Base-by-base conservation (phyloP, 2,797 vertebrate species). In the Siniperca obscura region DNA sequence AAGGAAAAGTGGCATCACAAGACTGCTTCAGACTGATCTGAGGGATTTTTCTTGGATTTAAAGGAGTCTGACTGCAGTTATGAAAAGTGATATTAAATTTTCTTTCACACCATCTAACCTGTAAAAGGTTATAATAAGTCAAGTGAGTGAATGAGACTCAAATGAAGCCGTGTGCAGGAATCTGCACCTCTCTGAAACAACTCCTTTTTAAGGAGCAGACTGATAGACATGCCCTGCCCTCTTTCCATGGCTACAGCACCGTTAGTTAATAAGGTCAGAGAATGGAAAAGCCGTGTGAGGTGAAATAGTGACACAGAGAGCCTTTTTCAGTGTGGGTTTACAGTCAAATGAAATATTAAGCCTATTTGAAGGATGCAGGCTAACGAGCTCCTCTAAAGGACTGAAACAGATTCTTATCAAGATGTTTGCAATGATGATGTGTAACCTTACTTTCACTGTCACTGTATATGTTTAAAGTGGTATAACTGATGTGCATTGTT, bases 191-290 rank as follows among this genome's bases (percentile, higher is more conserved):
- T 87, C 59, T 86, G 53, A 79, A 92, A 86, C 34, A 14, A 8
- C 64, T 83, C 92, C 93, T 91, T 94, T 30, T 74, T 92, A 95
- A 90, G 93, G 93, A 90, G 80, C 83, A 69, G 59, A 66, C 61
- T 3, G 12, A 55, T 42, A 22, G 55, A 76, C 66, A 22, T 34
- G 48, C 13, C 67, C 74, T 66, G 76, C 38, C 57, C 70, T 82
- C 59, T 82, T 78, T 90, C 79, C 70, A 56, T 34, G n/a, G 69
- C 65, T 80, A 59, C 22, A 68, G 66, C 82, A 64, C 25, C 55
- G 34, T 74, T 10, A 42, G 87, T 80, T 77, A 76, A 85, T 17
- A n/a, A 90, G 87, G 89, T 90, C 87, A 83, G 83, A 75, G 60
- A 81, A 70, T 76, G 81, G 81, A 86, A 87, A 88, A 83, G 70